Evolutionary conservation across 2,888 invertebrate species (phyloP).

Genomic region (Ligdia adustata): DNA sequence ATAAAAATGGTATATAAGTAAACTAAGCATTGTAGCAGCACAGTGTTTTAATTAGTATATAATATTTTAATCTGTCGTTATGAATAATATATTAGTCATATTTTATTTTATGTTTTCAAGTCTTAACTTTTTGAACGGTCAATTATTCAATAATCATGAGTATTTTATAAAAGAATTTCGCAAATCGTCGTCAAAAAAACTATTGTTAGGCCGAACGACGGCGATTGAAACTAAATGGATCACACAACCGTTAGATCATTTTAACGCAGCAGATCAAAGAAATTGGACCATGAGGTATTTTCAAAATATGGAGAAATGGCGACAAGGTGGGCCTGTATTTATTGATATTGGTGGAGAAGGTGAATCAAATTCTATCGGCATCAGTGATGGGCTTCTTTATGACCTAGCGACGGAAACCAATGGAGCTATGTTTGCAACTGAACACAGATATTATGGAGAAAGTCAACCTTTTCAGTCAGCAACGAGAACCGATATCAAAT

Average conservation of each 20-base stretch:
- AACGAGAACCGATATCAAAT: background rate
- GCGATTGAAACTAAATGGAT: background rate
- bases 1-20: too few species aligned
- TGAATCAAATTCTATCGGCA: background rate
- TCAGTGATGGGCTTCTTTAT: background rate
- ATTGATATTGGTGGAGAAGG: background rate
- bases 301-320: background rate
- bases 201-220: too few species aligned
- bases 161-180: background rate
- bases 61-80: too few species aligned
- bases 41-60: too few species aligned
- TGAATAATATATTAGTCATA: too few species aligned
- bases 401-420: background rate
- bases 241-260: background rate
- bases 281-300: background rate
- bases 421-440: background rate
- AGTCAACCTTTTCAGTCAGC: background rate
- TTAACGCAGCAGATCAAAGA: background rate
- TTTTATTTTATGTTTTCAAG: too few species aligned
- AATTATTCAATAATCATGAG: background rate
- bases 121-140: too few species aligned
- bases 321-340: background rate
- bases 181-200: background rate
- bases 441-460: conserved; percentile 3
- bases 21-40: too few species aligned